Evolutionary conservation across 2,888 invertebrate species (phyloP).

Genomic region (Caenorhabditis zanzibari): DNA sequence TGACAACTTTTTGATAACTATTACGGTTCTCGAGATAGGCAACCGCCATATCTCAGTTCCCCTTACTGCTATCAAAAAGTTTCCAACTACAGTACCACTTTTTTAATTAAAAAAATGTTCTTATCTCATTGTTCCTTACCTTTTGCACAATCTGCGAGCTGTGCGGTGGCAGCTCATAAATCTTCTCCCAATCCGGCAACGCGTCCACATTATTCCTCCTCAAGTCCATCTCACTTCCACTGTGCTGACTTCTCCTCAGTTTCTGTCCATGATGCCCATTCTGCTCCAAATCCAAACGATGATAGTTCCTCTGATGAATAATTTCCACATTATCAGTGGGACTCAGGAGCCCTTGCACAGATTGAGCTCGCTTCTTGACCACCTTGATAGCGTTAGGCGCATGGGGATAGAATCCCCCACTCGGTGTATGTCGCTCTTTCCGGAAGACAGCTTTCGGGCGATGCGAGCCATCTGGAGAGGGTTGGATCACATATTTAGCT

Average conservation of each 20-base stretch:
- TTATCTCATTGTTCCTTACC: conserved; percentile 17
- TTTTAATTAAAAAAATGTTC: no score
- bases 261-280: conserved; percentile 50
- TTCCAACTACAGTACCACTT: no score
- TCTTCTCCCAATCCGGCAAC: conserved; percentile 82
- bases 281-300: conserved; percentile 65
- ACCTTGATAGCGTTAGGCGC: conserved; percentile 82
- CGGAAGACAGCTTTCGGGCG: conserved; percentile 81
- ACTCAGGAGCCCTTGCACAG: conserved; percentile 62
- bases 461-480: conserved; percentile 81
- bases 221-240: conserved; percentile 61
- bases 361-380: conserved; percentile 71
- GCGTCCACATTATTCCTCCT: conserved; percentile 39
- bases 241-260: conserved; percentile 39
- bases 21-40: no score
- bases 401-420: conserved; percentile 82
- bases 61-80: no score
- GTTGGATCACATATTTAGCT: conserved; percentile 77
- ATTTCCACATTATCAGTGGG: conserved; percentile 67
- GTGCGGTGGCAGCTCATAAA: conserved; percentile 83
- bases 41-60: no score
- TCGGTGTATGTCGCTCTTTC: conserved; percentile 76
- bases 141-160: conserved; percentile 80
- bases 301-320: conserved; percentile 78
- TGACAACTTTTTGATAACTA: no score